Evolutionary conservation across 2,888 invertebrate genomes (phyloP), one percentile per base, ranked within the genome.

Genomic region (Dynastes grantii): DNA sequence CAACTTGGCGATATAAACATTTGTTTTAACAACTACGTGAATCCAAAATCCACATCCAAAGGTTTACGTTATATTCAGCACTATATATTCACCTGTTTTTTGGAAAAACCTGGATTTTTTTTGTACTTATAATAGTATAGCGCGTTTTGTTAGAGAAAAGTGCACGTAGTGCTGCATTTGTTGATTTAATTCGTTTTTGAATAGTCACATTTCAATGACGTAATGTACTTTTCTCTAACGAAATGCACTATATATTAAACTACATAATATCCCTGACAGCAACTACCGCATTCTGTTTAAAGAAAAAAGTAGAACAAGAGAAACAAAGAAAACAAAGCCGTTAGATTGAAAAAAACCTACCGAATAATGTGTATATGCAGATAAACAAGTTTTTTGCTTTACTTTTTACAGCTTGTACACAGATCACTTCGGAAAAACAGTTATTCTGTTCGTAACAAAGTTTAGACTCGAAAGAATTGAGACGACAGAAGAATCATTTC

Each of bases 291-390:
- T 45, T 11, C 16, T n/a, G 13, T 58, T 16, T n/a, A 16, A 40
- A 22, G 40, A 32, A 51, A 37, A 5, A 37, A 37, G 32, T 37
- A 37, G 32, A 37, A 37, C 32, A 51, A 49, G 11, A 68, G 27
- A 51, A 22, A 73, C 16, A 13, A 73, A 58, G 37, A 37, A 73
- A 73, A 68, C 51, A 73, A 73, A 73, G 73, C 73, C 73, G 73
- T 58, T 73, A 73, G 58, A 73, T 73, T 58, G 9, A 27, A 37
- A 40, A 37, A 22, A 40, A 73, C 73, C 40, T 73, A 73, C 73
- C 73, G 73, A 73, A 73, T 40, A 45, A 45, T 45, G 45, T 45
- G 45, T 45, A 73, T 40, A 40, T 16, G 73, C 58, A 55, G 71
- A 71, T 71, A 70, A 22, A 58, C 22, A 58, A 22, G 16, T n/a